These are phyloP conservation scores for Argynnis bischoffii DNA, from an alignment of 2,888 invertebrate genomes.

Conservation along the genomic window DNA sequence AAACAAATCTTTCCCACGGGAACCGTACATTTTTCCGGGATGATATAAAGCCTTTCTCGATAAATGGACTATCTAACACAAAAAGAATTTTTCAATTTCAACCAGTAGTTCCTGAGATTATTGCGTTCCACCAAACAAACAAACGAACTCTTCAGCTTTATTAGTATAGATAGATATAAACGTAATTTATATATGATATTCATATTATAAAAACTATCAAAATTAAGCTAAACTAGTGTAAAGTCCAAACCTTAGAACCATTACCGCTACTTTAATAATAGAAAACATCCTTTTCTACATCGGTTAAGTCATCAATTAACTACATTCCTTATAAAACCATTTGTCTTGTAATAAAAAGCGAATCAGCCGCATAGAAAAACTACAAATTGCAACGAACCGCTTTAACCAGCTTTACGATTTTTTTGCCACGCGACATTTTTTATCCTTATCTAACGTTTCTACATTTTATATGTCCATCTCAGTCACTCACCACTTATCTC, in stretches of 20 bases:
- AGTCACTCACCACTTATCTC: conserved; percentile 38
- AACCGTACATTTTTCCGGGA: no score
- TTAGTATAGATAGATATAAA: no score
- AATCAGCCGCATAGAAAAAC: conserved; percentile 15
- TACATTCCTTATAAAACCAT: conserved; percentile 24
- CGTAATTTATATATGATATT: no score
- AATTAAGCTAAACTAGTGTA: no score
- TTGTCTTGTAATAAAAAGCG: conserved; percentile 21
- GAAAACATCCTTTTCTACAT: conserved; percentile 2
- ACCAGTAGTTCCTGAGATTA: no score
- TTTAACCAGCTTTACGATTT: conserved; percentile 29
- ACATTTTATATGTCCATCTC: conserved; percentile 19
- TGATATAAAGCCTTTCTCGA: no score
- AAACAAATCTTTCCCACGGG: no score
- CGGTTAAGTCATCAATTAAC: conserved; percentile 12
- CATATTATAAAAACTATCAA: no score
- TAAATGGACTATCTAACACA: no score
- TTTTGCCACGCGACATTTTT: conserved; percentile 41
- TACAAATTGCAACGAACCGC: conserved; percentile 34
- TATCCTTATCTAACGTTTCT: conserved; percentile 35
- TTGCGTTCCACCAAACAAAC: no score
- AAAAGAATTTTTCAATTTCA: no score
- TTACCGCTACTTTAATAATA: neutral
- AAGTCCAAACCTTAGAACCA: neutral
- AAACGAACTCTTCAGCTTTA: no score